Conservation (phyloP, 2,797 vertebrate species). For the Spheniscus humboldti region DNA sequence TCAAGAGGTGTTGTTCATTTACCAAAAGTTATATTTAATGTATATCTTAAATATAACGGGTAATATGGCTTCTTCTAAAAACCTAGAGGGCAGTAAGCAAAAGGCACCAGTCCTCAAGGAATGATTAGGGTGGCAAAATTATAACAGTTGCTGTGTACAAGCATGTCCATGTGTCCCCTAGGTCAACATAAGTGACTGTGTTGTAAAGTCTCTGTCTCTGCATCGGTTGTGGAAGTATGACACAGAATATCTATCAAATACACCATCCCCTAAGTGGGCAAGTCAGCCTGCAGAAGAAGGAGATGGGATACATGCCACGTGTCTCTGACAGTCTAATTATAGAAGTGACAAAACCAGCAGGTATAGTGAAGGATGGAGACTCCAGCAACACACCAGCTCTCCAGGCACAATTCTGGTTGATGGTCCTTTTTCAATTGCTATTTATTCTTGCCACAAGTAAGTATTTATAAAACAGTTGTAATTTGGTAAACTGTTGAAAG, state of each 20-base stretch:
- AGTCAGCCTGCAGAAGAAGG: background rate
- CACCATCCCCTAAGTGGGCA: background rate
- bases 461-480: background rate
- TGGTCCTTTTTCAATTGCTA: background rate
- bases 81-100: constrained; percentile 35
- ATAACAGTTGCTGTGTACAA: background rate
- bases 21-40: constrained; percentile 70
- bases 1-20: constrained; percentile 72
- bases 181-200: background rate
- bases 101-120: constrained; percentile 10
- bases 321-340: background rate
- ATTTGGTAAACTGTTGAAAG: background rate
- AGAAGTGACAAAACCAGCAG: background rate
- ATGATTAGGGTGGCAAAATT: background rate
- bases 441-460: background rate
- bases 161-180: background rate
- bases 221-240: background rate
- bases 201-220: background rate
- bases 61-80: constrained; percentile 40
- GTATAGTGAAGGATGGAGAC: background rate
- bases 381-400: background rate
- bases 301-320: fast-evolving
- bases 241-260: background rate
- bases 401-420: background rate
- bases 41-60: constrained; percentile 50